Evolutionary conservation across 1,140 invertebrate species (phyloP), one percentile per base, ranked within the genome.

Genomic region (Euura lappo): DNA sequence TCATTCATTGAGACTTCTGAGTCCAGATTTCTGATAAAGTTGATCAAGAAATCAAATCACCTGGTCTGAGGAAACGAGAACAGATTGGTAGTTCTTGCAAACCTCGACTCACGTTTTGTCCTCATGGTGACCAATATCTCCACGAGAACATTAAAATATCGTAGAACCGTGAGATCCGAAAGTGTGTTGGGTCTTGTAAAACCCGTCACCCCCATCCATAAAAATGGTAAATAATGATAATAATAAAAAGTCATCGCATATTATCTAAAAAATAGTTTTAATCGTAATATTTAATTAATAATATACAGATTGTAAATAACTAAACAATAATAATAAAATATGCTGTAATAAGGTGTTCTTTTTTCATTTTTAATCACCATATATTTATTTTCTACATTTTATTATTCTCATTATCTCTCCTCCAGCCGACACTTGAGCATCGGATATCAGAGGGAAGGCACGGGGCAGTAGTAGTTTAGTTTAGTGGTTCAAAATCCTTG

Each of bases 231-330:
- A 28, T 28, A 28, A 28, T 28, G 28, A 28, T 28, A 28, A 28
- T 28, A 28, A 60, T 60, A 60, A 60, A 11, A 60, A 60, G 51
- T 11, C 51, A n/a, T 2, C 79, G 75, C 78, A 75, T 80, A 80
- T 85, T 88, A 87, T 88, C 86, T 88, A 88, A 84, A 88, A 86
- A 87, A 86, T 86, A 86, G 80, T 85, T 86, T 85, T 87, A 88
- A 88, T 86, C 79, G 77, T 86, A 86, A 83, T 85, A 86, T 85
- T 28, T 85, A 84, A 81, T 86, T 81, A 84, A 86, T 83, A 88
- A 86, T 88, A 88, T 88, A 88, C 86, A 88, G 81, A 81, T 83
- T 86, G 86, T 86, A 86, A 87, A 88, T 88, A 84, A 86, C 79
- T 86, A 87, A 87, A 85, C 79, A 84, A 87, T 86, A 85, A 87